Conservation (phyloP, 2,113 vertebrate genomes). For the Hemichromis elongatus region DNA sequence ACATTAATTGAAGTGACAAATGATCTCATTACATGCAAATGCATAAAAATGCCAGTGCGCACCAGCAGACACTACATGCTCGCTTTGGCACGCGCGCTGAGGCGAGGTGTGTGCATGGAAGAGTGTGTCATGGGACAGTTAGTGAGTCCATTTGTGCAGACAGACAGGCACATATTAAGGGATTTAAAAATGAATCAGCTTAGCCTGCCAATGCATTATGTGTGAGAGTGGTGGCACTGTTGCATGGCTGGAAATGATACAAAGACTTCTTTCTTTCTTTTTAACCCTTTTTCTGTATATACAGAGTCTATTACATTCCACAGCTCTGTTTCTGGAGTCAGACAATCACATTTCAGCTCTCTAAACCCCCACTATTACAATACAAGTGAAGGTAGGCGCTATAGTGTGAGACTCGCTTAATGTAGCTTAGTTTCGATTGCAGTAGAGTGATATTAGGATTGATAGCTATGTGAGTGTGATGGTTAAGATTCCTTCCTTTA, state of each 20-base stretch:
- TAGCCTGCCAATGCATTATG: slow-evolving; percentile 11
- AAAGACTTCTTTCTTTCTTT: neutral
- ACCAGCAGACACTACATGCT: neutral
- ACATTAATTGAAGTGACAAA: slow-evolving; percentile 47
- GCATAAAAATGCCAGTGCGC: neutral
- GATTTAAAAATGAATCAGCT: slow-evolving; percentile 51
- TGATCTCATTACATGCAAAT: slow-evolving; percentile 60
- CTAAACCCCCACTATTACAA: neutral
- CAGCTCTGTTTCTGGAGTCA: neutral
- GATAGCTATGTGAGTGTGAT: neutral
- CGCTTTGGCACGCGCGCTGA: neutral
- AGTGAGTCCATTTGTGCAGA: slow-evolving; percentile 47
- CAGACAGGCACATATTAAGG: slow-evolving; percentile 29
- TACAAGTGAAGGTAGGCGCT: slow-evolving; percentile 24
- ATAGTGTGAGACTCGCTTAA: neutral
- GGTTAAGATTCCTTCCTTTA: neutral
- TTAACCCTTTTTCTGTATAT: neutral
- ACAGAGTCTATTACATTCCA: neutral
- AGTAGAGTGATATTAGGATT: neutral
- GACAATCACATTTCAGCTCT: slow-evolving; percentile 12
- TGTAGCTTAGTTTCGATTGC: neutral
- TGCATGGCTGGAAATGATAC: slow-evolving; percentile 12
- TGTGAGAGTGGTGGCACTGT: slow-evolving; percentile 34
- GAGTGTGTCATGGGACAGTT: slow-evolving; percentile 34
- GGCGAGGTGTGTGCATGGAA: neutral